These are phyloP conservation scores for Diadema setosum DNA, from an alignment of 35 echinoderm and acorn worm species.

Conservation along the genomic window DNA sequence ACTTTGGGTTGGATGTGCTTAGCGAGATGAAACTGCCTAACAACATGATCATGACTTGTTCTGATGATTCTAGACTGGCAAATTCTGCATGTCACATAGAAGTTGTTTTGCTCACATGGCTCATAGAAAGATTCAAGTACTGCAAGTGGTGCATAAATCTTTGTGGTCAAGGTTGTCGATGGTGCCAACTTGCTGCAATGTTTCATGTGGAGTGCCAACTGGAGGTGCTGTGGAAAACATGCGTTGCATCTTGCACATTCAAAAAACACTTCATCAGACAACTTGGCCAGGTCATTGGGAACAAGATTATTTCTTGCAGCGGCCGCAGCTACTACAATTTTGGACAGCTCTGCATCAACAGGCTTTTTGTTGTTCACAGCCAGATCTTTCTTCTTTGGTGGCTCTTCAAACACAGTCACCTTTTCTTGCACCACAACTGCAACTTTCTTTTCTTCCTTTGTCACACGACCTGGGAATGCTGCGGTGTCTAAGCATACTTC, in stretches of 20 bases:
- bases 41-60: background rate
- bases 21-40: background rate
- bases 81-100: background rate
- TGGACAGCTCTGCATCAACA: background rate
- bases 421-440: background rate
- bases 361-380: background rate
- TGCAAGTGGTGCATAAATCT: background rate
- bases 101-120: background rate
- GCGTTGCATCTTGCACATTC: background rate
- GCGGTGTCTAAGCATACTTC: background rate
- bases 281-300: background rate
- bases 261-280: background rate
- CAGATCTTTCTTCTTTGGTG: background rate
- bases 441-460: background rate
- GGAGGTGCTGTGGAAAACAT: background rate
- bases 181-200: background rate
- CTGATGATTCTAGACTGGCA: background rate
- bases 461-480: background rate
- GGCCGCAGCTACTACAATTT: background rate
- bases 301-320: background rate
- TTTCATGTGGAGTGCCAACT: background rate
- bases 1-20: constrained; percentile 29
- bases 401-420: background rate
- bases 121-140: background rate
- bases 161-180: background rate